These are phyloP conservation scores for Cataglyphis rosenhaueri DNA, from an alignment of 2,888 invertebrate genomes.

Conservation along the genomic window DNA sequence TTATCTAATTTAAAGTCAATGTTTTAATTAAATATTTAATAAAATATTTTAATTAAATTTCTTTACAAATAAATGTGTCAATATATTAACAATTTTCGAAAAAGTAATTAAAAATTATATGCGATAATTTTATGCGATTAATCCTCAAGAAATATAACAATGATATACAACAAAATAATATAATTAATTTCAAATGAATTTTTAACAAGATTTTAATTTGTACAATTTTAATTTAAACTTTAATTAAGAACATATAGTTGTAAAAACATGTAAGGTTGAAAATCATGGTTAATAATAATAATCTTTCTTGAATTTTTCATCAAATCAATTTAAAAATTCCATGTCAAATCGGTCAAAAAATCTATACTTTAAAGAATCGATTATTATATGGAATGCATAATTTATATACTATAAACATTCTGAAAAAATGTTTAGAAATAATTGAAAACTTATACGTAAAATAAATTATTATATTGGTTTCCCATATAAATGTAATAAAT, in stretches of 20 bases:
- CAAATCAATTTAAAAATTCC: not conserved
- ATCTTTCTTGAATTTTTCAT: not conserved
- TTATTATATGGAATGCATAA: not conserved
- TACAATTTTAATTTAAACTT: no score
- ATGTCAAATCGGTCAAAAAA: not conserved
- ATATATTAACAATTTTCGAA: no score
- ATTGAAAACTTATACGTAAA: not conserved
- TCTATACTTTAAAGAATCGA: not conserved
- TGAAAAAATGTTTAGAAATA: not conserved
- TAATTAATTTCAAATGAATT: not conserved
- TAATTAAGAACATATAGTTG: not conserved
- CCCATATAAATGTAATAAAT: not conserved
- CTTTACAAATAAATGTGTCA: no score
- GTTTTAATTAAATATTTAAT: no score
- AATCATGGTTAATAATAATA: not conserved
- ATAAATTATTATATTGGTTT: not conserved
- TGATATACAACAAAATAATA: not conserved
- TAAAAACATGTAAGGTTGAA: not conserved
- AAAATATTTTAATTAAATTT: no score
- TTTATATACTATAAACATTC: constrained; percentile 1
- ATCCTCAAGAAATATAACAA: not conserved
- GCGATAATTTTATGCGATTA: not conserved
- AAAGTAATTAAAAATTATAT: no score
- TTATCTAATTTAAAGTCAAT: no score
- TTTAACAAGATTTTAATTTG: not conserved